Conservation (phyloP, 2,888 invertebrate genomes). For the Ferrisia virgata region DNA sequence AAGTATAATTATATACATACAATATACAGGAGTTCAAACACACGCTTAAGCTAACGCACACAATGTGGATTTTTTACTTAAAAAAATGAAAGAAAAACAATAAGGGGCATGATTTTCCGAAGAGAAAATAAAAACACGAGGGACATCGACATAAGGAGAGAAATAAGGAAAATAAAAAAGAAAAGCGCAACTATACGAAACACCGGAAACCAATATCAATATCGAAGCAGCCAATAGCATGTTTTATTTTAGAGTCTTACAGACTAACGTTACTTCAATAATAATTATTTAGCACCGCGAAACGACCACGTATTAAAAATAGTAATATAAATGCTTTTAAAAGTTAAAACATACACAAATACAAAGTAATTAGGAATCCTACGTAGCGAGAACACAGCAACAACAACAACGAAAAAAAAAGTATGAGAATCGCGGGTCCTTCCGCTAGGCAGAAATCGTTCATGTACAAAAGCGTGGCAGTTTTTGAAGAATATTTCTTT, state of each 20-base stretch:
- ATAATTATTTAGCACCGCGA: constrained; percentile 35
- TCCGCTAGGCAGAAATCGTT: background rate
- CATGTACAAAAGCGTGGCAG: background rate
- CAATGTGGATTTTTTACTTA: background rate
- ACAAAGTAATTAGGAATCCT: constrained; percentile 21
- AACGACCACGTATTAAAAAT: background rate
- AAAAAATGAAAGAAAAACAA: background rate
- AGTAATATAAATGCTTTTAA: constrained; percentile 35
- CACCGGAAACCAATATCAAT: background rate
- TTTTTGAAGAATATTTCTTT: background rate
- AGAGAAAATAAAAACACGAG: background rate
- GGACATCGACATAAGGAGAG: background rate
- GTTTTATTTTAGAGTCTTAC: constrained; percentile 13
- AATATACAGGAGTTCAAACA: constrained; percentile 38
- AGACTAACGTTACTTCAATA: constrained; percentile 24
- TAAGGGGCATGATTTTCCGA: background rate
- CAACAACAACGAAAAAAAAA: background rate
- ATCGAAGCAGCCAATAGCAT: background rate
- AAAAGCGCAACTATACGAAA: constrained; percentile 1
- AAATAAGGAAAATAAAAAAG: background rate
- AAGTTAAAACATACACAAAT: background rate
- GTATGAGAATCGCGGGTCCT: background rate
- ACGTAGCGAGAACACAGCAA: constrained; percentile 4
- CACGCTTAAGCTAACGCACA: constrained; percentile 37
- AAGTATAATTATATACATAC: background rate